Conservation (phyloP, 2,797 vertebrate species). For the Pangasius djambal region DNA sequence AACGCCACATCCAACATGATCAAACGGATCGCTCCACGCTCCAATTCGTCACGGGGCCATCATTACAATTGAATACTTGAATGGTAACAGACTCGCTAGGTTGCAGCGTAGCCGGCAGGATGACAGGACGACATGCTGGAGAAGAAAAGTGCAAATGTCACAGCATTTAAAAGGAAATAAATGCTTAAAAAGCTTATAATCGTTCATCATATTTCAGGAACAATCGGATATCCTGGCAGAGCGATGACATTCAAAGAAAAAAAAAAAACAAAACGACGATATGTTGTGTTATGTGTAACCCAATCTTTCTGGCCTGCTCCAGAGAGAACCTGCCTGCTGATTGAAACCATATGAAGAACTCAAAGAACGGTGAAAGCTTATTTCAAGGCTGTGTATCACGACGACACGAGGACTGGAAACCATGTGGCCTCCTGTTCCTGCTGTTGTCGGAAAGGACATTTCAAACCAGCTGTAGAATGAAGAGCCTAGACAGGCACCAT, state of each 20-base stretch:
- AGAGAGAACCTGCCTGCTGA: slow-evolving; percentile 56
- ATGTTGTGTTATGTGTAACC: slow-evolving; percentile 42
- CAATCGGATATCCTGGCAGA: neutral
- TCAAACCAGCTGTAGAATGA: slow-evolving; percentile 17
- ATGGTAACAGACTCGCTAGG: slow-evolving; percentile 47
- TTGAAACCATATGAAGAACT: slow-evolving; percentile 58
- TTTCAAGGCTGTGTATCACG: slow-evolving; percentile 44
- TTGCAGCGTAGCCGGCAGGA: slow-evolving; percentile 1
- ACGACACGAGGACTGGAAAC: slow-evolving; percentile 46
- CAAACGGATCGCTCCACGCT: slow-evolving; percentile 46
- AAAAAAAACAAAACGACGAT: neutral
- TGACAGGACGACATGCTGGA: neutral
- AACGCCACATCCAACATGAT: slow-evolving; percentile 21
- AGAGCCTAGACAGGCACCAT: neutral
- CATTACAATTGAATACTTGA: slow-evolving; percentile 43
- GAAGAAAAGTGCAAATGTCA: neutral
- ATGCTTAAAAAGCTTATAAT: neutral
- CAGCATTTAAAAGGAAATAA: neutral
- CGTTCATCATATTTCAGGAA: neutral
- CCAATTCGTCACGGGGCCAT: slow-evolving; percentile 43
- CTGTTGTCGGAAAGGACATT: slow-evolving; percentile 41
- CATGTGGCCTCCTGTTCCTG: slow-evolving; percentile 48
- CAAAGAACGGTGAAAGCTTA: slow-evolving; percentile 46
- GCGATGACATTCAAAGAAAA: slow-evolving; percentile 8
- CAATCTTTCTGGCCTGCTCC: slow-evolving; percentile 42